Evolutionary conservation across 2,113 vertebrate genomes (phyloP).

Genomic region (Hippocampus mohnikei): DNA sequence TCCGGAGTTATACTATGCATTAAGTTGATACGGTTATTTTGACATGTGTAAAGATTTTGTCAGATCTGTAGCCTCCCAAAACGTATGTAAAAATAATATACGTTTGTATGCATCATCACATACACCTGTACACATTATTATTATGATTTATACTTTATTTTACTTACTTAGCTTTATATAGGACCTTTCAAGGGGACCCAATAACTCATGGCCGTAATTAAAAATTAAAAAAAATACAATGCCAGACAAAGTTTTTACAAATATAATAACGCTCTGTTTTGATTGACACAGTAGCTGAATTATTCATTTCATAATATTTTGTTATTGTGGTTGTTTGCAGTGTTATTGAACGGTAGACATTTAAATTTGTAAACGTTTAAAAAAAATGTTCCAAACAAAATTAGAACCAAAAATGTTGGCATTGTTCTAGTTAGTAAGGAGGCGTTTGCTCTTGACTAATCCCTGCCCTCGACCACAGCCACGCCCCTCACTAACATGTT

Average conservation of each 20-base stretch:
- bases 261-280: background rate
- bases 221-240: background rate
- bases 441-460: too few species aligned
- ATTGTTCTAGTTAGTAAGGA: too few species aligned
- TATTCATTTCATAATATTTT: background rate
- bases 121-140: background rate
- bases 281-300: background rate
- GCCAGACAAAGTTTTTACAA: too few species aligned
- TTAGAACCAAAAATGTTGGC: too few species aligned
- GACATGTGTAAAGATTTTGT: constrained; percentile 28
- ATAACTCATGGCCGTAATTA: background rate
- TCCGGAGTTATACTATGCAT: constrained; percentile 41
- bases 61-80: constrained; percentile 16
- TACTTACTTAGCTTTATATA: too few species aligned
- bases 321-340: background rate
- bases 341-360: background rate
- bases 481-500: too few species aligned
- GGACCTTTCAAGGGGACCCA: background rate
- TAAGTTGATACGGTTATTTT: constrained; percentile 22
- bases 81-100: constrained; percentile 1
- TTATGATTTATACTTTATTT: background rate
- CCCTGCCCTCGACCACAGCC: too few species aligned
- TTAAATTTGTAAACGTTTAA: too few species aligned
- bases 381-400: too few species aligned
- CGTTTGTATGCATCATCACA: background rate